phyloP scores from a whole-genome alignment of 2,113 vertebrate genomes.

The Limanda limanda region DNA sequence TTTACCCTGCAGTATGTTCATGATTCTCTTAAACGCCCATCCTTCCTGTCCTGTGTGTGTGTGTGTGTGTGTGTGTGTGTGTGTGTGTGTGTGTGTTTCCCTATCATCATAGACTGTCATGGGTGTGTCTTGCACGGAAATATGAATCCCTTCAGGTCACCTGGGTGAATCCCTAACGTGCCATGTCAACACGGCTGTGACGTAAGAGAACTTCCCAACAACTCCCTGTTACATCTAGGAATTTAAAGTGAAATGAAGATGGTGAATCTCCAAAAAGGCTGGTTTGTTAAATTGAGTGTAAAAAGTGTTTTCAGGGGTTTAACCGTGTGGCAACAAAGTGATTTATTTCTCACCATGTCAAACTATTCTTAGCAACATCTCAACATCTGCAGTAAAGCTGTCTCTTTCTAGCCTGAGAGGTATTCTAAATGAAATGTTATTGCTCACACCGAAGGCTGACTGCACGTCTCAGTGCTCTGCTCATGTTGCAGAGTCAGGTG shows the following conservation, averaged over 20 bases:
- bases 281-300: too few relatives aligned
- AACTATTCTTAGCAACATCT: too few relatives aligned
- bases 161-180: constrained; percentile 11
- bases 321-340: too few relatives aligned
- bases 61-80: constrained; percentile 11
- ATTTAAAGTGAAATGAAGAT: constrained; percentile 9
- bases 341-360: too few relatives aligned
- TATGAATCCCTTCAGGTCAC: constrained; percentile 28
- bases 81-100: too few relatives aligned
- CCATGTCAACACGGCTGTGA: neutral
- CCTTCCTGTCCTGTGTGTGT: neutral
- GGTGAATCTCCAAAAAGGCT: too few relatives aligned
- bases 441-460: too few relatives aligned
- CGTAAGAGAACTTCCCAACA: constrained; percentile 19
- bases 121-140: constrained; percentile 41
- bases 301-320: too few relatives aligned
- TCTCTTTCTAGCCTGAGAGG: neutral
- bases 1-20: neutral
- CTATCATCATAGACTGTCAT: constrained; percentile 3
- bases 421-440: constrained; percentile 7
- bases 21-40: constrained; percentile 40
- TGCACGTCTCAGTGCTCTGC: neutral
- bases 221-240: constrained; percentile 1
- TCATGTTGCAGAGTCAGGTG: constrained; percentile 13
- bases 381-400: too few relatives aligned